phyloP scores from a whole-genome alignment of 2,797 vertebrate species.

The Novumbra hubbsi region DNA sequence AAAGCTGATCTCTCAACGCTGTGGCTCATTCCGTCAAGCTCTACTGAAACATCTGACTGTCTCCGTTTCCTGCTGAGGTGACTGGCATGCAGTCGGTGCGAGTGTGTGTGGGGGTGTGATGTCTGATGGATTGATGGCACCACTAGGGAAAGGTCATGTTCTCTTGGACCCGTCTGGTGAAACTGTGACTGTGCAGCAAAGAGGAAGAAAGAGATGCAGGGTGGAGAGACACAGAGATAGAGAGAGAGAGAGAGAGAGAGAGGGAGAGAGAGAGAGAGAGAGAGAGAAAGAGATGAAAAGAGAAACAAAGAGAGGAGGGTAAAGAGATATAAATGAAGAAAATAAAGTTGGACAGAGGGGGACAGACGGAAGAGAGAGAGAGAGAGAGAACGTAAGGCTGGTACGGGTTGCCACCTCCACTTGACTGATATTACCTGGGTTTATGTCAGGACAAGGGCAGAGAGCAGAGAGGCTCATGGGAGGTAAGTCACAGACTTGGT shows the following conservation, averaged over 20 bases:
- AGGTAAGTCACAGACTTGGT: background rate
- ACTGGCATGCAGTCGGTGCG: background rate
- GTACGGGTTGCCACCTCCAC: background rate
- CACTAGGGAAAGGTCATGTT: background rate
- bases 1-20: background rate
- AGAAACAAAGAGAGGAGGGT: constrained; percentile 6
- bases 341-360: background rate
- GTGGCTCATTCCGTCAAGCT: background rate
- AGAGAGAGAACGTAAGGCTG: background rate
- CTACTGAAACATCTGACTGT: background rate
- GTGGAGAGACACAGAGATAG: background rate
- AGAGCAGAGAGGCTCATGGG: background rate
- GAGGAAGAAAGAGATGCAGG: background rate
- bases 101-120: background rate
- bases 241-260: background rate
- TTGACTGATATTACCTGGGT: background rate
- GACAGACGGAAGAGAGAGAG: background rate
- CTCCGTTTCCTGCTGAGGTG: background rate
- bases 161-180: constrained; percentile 2
- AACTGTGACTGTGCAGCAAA: background rate
- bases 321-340: constrained; percentile 2
- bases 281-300: constrained; percentile 11
- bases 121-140: background rate
- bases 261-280: constrained; percentile 12
- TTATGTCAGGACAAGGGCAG: background rate